Percentiles rank a stretch among this genome's conserved stretches.
These are phyloP conservation scores for Sturnus vulgaris DNA, from an alignment of 2,113 vertebrate genomes.

Conservation along the genomic window DNA sequence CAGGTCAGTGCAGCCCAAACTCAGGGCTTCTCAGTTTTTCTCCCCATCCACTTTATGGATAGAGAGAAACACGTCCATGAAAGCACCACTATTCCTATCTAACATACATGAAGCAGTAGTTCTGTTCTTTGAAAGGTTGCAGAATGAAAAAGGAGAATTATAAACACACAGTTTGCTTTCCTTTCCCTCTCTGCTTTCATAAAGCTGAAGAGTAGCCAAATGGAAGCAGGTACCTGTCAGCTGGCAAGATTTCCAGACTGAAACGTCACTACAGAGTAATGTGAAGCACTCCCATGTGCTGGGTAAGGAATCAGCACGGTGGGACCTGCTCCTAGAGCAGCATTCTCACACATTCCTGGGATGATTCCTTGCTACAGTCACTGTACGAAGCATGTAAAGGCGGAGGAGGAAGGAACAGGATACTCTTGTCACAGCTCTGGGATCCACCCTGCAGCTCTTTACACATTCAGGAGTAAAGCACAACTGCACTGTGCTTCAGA, in stretches of 20 bases:
- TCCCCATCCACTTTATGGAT: neutral
- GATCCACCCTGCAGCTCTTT: neutral
- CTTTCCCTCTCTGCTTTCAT: neutral
- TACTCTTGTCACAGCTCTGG: neutral
- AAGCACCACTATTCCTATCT: neutral
- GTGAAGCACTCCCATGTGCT: neutral
- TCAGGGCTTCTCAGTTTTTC: neutral
- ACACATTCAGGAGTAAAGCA: neutral
- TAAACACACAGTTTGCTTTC: neutral
- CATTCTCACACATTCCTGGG: slow-evolving; percentile 14
- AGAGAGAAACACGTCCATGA: neutral
- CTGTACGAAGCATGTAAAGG: neutral
- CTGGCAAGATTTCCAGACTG: neutral
- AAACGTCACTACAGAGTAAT: neutral
- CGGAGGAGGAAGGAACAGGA: neutral
- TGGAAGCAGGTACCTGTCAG: slow-evolving; percentile 3
- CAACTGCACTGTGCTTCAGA: neutral
- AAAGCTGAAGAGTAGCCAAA: neutral
- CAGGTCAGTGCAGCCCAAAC: neutral
- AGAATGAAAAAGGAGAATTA: neutral
- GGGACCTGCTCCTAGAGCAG: neutral
- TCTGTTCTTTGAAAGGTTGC: neutral
- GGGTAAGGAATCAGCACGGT: neutral
- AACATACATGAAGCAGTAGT: neutral
- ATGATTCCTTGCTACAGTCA: neutral